phyloP scores from a whole-genome alignment of 1,140 invertebrate genomes.

The Phymorhynchus buccinoides region DNA sequence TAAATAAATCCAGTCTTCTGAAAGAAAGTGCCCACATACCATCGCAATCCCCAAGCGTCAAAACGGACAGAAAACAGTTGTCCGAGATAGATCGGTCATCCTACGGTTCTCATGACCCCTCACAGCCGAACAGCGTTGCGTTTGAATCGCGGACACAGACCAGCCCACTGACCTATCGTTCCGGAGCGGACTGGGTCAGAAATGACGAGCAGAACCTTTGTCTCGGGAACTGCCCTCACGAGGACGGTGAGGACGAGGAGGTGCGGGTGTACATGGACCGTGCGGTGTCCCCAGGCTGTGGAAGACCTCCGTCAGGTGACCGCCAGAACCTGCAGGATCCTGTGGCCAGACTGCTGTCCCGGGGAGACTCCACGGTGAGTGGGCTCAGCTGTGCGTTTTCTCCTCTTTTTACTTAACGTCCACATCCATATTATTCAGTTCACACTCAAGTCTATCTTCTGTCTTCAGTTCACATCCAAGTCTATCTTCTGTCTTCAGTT shows the following conservation, averaged over 20 bases:
- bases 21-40: neutral
- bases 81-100: neutral
- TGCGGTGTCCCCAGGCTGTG: constrained; percentile 34
- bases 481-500: too few relatives aligned
- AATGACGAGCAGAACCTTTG: neutral
- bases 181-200: neutral
- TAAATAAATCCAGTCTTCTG: neutral
- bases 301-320: neutral
- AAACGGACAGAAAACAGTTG: neutral
- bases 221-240: neutral
- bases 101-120: neutral
- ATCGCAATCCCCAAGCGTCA: neutral
- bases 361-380: constrained; percentile 56
- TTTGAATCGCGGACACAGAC: neutral
- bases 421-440: too few relatives aligned
- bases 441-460: too few relatives aligned
- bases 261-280: constrained; percentile 48
- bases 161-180: neutral
- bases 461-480: too few relatives aligned
- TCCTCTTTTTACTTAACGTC: too few relatives aligned
- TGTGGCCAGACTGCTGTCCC: constrained; percentile 45
- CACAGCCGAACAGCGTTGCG: neutral
- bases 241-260: constrained; percentile 50
- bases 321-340: constrained; percentile 38
- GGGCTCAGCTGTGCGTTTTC: neutral